Conservation (phyloP, 1,140 invertebrate species). For the Anadara kagoshimensis region DNA sequence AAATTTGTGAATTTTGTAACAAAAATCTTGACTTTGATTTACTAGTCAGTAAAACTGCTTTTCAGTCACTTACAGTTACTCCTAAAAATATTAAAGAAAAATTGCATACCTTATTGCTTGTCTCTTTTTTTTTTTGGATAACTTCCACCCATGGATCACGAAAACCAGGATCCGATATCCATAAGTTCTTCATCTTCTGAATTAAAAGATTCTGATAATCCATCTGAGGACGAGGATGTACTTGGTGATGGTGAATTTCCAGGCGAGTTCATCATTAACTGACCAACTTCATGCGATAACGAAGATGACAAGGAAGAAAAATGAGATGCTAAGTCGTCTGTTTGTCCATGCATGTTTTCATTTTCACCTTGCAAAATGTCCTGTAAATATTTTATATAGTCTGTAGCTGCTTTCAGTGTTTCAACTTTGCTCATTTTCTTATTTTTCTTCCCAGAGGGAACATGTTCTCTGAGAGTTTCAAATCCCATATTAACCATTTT, state of each 20-base stretch:
- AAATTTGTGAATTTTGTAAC: too few relatives aligned
- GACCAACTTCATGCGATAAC: too few relatives aligned
- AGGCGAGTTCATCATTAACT: too few relatives aligned
- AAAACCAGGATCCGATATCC: conserved; percentile 35
- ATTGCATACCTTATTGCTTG: too few relatives aligned
- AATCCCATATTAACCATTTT: conserved; percentile 90
- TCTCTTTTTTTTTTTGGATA: too few relatives aligned
- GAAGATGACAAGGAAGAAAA: too few relatives aligned
- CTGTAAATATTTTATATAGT: conserved; percentile 92
- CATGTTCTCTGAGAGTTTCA: conserved; percentile 69
- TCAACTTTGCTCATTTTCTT: conserved; percentile 86
- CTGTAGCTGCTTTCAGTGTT: conserved; percentile 92
- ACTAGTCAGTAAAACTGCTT: too few relatives aligned
- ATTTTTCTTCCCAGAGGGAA: conserved; percentile 76
- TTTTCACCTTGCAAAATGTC: conserved; percentile 2
- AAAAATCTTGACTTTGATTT: too few relatives aligned
- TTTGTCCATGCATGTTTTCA: not conserved
- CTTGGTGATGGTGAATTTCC: conserved; percentile 33
- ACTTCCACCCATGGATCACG: conserved; percentile 8
- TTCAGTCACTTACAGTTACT: too few relatives aligned
- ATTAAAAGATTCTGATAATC: conserved; percentile 36
- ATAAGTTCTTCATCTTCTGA: conserved; percentile 41
- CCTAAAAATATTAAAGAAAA: too few relatives aligned
- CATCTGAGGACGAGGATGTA: conserved; percentile 26
- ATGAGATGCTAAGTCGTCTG: too few relatives aligned